A percentile compares a stretch with the other conserved stretches of the same genome.
Evolutionary conservation across 2,113 vertebrate species (phyloP).

Genomic region (Panthera leo): DNA sequence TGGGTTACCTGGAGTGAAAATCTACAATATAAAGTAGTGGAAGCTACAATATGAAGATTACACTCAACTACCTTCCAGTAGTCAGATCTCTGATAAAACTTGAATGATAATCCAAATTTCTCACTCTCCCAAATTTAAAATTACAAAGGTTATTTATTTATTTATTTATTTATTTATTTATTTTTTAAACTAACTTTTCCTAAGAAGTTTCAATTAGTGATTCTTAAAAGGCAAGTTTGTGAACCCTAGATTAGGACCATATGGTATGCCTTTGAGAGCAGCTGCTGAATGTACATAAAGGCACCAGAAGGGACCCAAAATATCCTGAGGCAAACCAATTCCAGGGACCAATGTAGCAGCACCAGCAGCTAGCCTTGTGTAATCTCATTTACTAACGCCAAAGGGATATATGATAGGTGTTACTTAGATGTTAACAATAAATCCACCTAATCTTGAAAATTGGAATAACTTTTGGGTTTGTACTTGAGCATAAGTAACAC

Average conservation of each 20-base stretch:
- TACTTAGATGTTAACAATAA: constrained; percentile 43
- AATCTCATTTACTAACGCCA: neutral
- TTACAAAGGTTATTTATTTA: neutral
- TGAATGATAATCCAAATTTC: neutral
- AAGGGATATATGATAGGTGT: neutral
- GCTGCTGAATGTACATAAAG: constrained; percentile 40
- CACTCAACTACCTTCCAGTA: neutral
- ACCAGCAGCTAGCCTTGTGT: neutral
- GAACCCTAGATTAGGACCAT: constrained; percentile 25
- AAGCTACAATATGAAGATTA: neutral
- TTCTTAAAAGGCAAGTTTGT: constrained; percentile 43
- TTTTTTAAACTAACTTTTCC: neutral
- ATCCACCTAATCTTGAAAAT: neutral
- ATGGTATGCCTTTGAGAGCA: neutral
- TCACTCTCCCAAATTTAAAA: neutral
- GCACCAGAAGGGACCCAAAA: neutral
- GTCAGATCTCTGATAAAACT: neutral
- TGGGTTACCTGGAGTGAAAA: neutral
- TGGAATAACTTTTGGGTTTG: neutral
- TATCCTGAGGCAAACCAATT: constrained; percentile 37
- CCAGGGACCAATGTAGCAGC: neutral
- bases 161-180: neutral
- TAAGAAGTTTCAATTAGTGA: constrained; percentile 22
- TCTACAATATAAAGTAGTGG: neutral
- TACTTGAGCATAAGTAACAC: neutral